Evolutionary conservation across 2,888 invertebrate species (phyloP), one percentile per base, ranked within the genome.

Genomic region (Caenorhabditis japonica): DNA sequence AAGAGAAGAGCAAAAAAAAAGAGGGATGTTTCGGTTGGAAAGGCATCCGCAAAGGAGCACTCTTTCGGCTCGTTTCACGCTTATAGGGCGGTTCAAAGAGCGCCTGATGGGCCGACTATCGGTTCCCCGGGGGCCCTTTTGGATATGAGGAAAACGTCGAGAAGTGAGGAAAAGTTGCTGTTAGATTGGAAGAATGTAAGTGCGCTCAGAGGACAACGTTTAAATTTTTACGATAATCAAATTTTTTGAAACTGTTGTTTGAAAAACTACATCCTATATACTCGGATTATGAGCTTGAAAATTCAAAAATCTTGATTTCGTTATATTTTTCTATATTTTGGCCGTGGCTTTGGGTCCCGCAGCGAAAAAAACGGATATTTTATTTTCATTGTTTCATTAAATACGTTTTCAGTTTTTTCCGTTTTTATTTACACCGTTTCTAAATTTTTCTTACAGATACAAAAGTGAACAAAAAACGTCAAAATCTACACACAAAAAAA

Each of bases 81-180:
- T 41, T 53, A 34, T 47, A 34, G 56, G 64, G 64, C 64, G 64
- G 64, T 64, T 64, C 64, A 64, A 64, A 64, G 64, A 64, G 64
- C 64, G 64, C 56, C 49, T 64, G 64, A 64, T 64, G 64, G 55
- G 64, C 33, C 56, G 64, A 56, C 64, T 64, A 64, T 62, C 64
- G 64, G 55, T 64, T n/a, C 64, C 49, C 64, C 27, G 41, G 64
- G 47, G 64, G 41, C 49, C 62, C 43, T 52, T 41, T 30, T 19
- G 10, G 17, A 51, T 21, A 33, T 55, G 36, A 17, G 47, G 27
- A 39, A 10, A 27, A 33, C 17, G 33, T 55, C 12, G 41, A 39
- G 34, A 17, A 27, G 41, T 49, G 44, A 38, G 33, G 12, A 49
- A n/a, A 15, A 10, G 13, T n/a, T 10, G 34, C 34, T 8, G 34